A percentile compares a stretch with the other conserved stretches of the same genome.
Evolutionary conservation across 2,888 invertebrate genomes (phyloP).

Genomic region (Meloe dianella): DNA sequence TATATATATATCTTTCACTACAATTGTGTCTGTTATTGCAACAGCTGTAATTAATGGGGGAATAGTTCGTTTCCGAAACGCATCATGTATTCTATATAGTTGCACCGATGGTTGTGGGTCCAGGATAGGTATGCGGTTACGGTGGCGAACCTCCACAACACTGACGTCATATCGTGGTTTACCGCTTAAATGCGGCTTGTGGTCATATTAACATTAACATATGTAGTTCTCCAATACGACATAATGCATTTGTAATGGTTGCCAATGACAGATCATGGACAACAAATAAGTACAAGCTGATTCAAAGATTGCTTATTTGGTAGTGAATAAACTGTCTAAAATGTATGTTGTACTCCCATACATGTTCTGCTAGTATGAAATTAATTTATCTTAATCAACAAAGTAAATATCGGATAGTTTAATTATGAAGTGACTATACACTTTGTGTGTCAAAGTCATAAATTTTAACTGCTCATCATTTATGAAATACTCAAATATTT

Average conservation of each 20-base stretch:
- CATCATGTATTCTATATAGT: slow-evolving; percentile 32
- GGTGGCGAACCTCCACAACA: slow-evolving; percentile 49
- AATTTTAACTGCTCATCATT: not conserved
- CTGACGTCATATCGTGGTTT: slow-evolving; percentile 50
- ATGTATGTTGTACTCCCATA: not conserved
- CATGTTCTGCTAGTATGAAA: not conserved
- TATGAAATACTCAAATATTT: slow-evolving; percentile 5
- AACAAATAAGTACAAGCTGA: not conserved
- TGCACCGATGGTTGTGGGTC: slow-evolving; percentile 37
- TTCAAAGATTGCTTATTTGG: slow-evolving; percentile 5
- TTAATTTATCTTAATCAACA: not conserved
- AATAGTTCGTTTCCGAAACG: slow-evolving; percentile 38
- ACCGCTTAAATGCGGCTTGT: slow-evolving; percentile 50
- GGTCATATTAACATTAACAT: slow-evolving; percentile 53
- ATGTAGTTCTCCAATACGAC: slow-evolving; percentile 51
- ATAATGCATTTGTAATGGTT: slow-evolving; percentile 47
- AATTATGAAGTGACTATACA: not conserved
- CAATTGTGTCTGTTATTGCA: too few relatives aligned
- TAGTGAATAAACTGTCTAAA: not conserved
- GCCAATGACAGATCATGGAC: slow-evolving; percentile 15
- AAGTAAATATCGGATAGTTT: not conserved
- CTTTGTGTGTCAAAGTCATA: not conserved
- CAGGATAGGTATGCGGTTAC: slow-evolving; percentile 44
- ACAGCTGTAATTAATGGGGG: slow-evolving; percentile 36
- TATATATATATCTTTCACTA: too few relatives aligned